These are phyloP conservation scores for Eudyptes chrysolophus DNA, from an alignment of 2,113 vertebrate genomes.

Conservation along the genomic window DNA sequence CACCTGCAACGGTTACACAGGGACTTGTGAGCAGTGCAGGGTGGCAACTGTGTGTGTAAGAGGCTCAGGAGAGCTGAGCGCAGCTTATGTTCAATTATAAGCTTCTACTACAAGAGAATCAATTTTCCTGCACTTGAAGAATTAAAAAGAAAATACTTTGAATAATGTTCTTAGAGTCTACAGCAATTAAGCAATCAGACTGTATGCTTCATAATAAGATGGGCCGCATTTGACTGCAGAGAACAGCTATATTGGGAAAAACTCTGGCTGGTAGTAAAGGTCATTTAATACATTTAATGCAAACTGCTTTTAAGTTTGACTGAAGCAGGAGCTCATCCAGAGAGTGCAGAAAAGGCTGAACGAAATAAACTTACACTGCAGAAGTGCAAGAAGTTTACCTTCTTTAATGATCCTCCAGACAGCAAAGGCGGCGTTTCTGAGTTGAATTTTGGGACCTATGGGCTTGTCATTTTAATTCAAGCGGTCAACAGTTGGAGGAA, in stretches of 20 bases:
- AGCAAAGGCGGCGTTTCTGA: slow-evolving; percentile 81
- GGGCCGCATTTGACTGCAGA: neutral
- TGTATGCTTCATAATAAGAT: neutral
- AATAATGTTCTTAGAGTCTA: neutral
- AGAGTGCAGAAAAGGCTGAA: neutral
- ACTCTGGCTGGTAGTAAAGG: neutral
- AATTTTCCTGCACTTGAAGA: neutral
- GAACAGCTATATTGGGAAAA: neutral
- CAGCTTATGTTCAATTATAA: neutral
- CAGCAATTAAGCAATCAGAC: neutral
- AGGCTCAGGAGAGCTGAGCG: neutral
- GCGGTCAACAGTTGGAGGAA: slow-evolving; percentile 80
- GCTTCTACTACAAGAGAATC: neutral
- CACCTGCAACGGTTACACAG: slow-evolving; percentile 62
- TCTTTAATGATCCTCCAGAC: slow-evolving; percentile 85
- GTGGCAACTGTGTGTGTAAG: neutral
- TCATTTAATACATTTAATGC: neutral
- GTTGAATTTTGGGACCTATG: slow-evolving; percentile 63
- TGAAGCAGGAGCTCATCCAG: neutral
- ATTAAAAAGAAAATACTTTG: neutral
- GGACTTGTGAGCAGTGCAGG: neutral
- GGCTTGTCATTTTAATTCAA: slow-evolving; percentile 72
- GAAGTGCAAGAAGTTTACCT: slow-evolving; percentile 67
- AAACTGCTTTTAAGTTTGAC: neutral
- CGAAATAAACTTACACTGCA: neutral